Evolutionary conservation across 2,113 vertebrate species (phyloP).

Genomic region (Romanogobio albipinnatus): DNA sequence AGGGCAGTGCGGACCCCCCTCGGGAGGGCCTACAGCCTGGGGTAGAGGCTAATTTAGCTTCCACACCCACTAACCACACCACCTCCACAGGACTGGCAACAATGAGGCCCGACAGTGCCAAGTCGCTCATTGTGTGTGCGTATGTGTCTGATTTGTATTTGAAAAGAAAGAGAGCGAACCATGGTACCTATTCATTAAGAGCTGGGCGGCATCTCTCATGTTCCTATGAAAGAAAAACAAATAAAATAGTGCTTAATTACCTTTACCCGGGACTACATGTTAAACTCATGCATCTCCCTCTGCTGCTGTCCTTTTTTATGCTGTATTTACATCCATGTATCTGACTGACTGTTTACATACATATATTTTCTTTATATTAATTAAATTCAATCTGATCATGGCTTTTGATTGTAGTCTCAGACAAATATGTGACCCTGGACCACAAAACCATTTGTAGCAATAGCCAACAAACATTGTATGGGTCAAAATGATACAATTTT

Average conservation of each 20-base stretch:
- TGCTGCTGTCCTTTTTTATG: slow-evolving; percentile 32
- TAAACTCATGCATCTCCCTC: slow-evolving; percentile 34
- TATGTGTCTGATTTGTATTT: slow-evolving; percentile 42
- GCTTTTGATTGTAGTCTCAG: not conserved
- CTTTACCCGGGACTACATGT: slow-evolving; percentile 35
- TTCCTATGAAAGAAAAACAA: slow-evolving; percentile 45
- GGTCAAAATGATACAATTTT: no score
- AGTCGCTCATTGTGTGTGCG: slow-evolving; percentile 43
- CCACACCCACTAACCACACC: slow-evolving; percentile 58
- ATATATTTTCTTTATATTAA: not conserved
- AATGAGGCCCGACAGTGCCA: slow-evolving; percentile 61
- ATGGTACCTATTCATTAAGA: slow-evolving; percentile 53
- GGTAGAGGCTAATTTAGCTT: slow-evolving; percentile 67
- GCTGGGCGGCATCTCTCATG: slow-evolving; percentile 47
- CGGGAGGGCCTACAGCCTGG: slow-evolving; percentile 60
- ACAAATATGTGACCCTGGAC: no score
- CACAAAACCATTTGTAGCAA: no score
- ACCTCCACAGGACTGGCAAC: slow-evolving; percentile 64
- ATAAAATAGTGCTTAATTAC: slow-evolving; percentile 51
- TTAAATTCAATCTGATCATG: not conserved
- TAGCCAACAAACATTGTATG: no score
- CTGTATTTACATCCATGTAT: slow-evolving; percentile 18
- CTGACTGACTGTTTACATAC: not conserved
- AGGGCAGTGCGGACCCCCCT: slow-evolving; percentile 63
- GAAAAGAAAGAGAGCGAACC: slow-evolving; percentile 32